Evolutionary conservation across 2,113 vertebrate genomes (phyloP), one percentile per base, ranked within the genome.

Genomic region (Psilopsiagon aurifrons): DNA sequence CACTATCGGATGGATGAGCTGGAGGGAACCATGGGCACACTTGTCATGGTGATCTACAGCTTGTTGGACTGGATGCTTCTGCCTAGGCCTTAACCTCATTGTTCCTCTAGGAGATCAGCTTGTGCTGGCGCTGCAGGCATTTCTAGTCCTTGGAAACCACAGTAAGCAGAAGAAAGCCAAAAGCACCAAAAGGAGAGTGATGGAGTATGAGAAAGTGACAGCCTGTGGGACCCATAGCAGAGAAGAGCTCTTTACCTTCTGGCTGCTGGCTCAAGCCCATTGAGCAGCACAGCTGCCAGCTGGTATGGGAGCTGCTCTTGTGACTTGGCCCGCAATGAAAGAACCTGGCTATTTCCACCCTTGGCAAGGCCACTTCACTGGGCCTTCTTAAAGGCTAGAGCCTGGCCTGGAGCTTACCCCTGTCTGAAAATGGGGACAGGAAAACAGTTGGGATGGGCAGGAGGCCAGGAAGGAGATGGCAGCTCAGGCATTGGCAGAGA

Each of bases 291-390:
- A 95, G 94, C 94, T 93, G 95, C 88, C 94, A 97, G 88, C 68
- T 76, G 43, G 8, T 84, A 70, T 83, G 88, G 83, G 76, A 95
- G 69, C 73, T 96, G 91, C 80, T 80, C 91, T 96, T 86, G 92
- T 93, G 88, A 94, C 95, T 92, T 94, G 94, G 92, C 92, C 64
- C 80, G 19, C 86, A 68, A 12, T 91, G 83, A 96, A 94, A 96
- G 92, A 66, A 86, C 80, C 86, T 92, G 82, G 64, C 24, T 85
- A 69, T 95, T 95, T 95, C 79, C 59, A 96, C 88, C 86, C 84
- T 92, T 90, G 87, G 86, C 86, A 84, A 82, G 75, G 69, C 77
- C 1, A 1, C 75, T 91, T 83, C 67, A 17, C 88, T 91, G 76
- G n/a, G 67, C 41, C 71, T 16, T 9, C 70, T 92, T 87, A 76